These are phyloP conservation scores for Acrocephalus scirpaceus DNA, from an alignment of 2,797 vertebrate species.

Conservation along the genomic window DNA sequence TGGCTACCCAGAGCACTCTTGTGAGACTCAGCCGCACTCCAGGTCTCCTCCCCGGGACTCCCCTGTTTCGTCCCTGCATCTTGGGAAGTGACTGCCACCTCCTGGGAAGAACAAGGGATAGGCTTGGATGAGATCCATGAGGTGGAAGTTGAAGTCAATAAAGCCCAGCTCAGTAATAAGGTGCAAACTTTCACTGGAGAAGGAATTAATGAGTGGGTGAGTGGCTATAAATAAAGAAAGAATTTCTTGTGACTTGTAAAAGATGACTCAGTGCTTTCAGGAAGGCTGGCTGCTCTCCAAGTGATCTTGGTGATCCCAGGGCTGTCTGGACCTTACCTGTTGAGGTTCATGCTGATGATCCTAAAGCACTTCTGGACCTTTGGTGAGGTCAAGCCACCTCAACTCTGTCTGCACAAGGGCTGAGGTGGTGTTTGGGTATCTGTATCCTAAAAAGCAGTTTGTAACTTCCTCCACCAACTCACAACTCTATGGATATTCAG, in stretches of 20 bases:
- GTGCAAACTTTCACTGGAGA: background rate
- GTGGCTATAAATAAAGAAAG: background rate
- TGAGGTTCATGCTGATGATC: background rate
- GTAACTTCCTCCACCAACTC: background rate
- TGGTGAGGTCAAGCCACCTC: background rate
- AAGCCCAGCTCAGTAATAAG: background rate
- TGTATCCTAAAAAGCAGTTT: background rate
- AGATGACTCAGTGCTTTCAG: background rate
- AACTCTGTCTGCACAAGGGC: background rate
- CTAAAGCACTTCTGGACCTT: background rate
- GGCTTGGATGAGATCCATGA: background rate
- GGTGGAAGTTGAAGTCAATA: background rate
- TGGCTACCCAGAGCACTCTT: background rate
- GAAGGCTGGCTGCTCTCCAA: background rate
- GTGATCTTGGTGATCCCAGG: background rate
- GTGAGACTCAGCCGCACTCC: background rate
- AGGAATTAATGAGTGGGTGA: background rate
- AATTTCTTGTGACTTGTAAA: background rate
- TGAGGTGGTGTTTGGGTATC: background rate
- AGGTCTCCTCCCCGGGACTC: background rate
- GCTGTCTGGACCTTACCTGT: background rate
- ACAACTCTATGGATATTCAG: background rate
- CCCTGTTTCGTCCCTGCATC: rapidly evolving
- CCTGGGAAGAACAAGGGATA: background rate
- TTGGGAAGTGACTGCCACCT: background rate